Conservation (phyloP, 2,113 vertebrate species). For the Pachyramphus minor region DNA sequence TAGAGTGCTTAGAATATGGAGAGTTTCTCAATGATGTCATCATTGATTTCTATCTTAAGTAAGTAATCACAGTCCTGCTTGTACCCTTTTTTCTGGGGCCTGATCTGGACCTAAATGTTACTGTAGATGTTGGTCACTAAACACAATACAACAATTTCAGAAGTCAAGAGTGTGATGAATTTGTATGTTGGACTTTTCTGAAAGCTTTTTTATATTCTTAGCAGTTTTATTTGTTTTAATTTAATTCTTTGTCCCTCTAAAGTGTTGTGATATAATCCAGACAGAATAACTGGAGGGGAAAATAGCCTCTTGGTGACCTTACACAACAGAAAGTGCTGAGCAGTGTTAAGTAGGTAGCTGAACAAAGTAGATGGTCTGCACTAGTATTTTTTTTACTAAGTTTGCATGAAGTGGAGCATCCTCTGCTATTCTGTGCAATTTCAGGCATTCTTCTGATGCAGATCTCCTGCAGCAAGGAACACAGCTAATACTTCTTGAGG, state of each 20-base stretch:
- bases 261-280: background rate
- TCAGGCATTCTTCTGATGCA: background rate
- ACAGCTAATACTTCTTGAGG: background rate
- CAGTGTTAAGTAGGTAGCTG: background rate
- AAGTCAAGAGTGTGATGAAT: background rate
- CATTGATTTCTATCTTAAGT: constrained; percentile 99
- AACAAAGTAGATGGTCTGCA: background rate
- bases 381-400: background rate
- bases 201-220: background rate
- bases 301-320: background rate
- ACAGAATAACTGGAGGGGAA: background rate
- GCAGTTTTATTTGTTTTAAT: background rate
- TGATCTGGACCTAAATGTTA: background rate
- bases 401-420: background rate
- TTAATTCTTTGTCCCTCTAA: background rate
- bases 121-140: background rate
- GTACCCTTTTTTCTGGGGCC: background rate
- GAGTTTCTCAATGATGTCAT: constrained; percentile 99
- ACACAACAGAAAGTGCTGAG: background rate
- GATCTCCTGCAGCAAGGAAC: background rate
- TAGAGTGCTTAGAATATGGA: constrained; percentile 92
- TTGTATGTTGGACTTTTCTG: background rate
- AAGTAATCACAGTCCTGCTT: constrained; percentile 44
- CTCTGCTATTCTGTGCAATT: background rate
- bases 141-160: background rate